Conservation (phyloP, 2,113 vertebrate species). For the Chlorocebus sabaeus region DNA sequence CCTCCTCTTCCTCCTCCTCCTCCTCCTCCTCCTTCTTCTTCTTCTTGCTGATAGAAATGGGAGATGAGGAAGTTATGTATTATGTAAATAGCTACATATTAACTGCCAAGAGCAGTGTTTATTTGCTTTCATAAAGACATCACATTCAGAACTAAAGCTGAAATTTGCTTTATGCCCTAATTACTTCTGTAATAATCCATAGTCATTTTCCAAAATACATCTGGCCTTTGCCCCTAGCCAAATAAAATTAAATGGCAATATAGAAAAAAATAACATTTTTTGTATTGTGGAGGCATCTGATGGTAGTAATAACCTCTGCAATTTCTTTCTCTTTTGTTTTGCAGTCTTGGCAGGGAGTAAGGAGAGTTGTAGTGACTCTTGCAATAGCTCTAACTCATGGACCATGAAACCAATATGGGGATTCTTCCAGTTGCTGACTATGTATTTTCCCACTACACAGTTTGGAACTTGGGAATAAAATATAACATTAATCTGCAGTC, state of each 20-base stretch:
- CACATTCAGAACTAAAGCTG: neutral
- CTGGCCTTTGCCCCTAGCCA: neutral
- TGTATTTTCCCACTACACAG: neutral
- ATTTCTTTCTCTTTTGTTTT: neutral
- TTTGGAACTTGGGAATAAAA: neutral
- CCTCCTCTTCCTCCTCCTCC: rapidly evolving
- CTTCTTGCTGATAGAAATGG: neutral
- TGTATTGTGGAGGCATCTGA: neutral
- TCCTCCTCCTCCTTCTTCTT: too few species aligned
- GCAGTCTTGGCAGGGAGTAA: neutral
- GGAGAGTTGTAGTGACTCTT: neutral
- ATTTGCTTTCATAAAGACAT: neutral
- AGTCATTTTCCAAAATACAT: neutral
- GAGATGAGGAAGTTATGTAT: too few species aligned
- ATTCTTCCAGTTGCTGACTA: neutral
- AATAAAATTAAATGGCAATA: neutral
- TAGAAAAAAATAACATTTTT: neutral
- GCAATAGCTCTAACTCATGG: neutral
- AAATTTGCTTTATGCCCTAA: neutral
- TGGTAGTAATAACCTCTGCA: neutral
- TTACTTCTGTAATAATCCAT: neutral
- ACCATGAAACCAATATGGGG: neutral
- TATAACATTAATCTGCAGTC: neutral
- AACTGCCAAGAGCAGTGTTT: neutral
- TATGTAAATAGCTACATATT: neutral